Conservation (phyloP, 2,113 vertebrate genomes). For the Felis catus region DNA sequence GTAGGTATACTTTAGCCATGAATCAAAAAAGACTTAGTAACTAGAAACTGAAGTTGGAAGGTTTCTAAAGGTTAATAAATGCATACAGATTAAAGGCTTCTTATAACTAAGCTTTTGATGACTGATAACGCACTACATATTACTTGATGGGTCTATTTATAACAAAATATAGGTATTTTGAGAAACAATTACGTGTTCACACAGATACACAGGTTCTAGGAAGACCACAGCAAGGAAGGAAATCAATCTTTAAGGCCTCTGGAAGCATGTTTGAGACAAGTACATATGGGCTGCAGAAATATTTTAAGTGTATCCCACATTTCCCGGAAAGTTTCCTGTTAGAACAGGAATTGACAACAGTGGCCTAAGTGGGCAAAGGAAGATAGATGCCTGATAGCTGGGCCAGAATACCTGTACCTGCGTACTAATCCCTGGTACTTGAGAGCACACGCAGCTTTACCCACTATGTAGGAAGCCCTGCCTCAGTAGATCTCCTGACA, state of each 20-base stretch:
- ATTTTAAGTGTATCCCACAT: not conserved
- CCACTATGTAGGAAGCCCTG: not conserved
- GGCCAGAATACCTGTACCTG: not conserved
- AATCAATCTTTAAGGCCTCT: not conserved
- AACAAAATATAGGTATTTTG: slow-evolving; percentile 4
- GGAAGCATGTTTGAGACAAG: not conserved
- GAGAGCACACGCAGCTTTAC: not conserved
- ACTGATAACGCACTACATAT: not conserved
- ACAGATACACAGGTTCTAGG: not conserved
- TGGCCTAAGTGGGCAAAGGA: not conserved
- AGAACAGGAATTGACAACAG: slow-evolving; percentile 29
- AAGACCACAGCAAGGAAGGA: not conserved
- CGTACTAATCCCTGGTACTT: not conserved
- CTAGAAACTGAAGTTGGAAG: not conserved
- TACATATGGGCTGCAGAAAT: not conserved
- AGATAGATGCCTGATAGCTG: not conserved
- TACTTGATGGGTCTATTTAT: not conserved
- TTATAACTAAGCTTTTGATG: not conserved
- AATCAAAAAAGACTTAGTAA: slow-evolving; percentile 23
- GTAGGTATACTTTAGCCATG: not conserved
- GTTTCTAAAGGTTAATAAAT: not conserved
- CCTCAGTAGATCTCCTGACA: not conserved
- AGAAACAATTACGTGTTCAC: not conserved
- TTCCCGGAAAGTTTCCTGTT: slow-evolving; percentile 20
- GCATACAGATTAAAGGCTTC: not conserved